Base-by-base conservation (phyloP, 2,888 invertebrate genomes). In the Palloptera scutellata region DNA sequence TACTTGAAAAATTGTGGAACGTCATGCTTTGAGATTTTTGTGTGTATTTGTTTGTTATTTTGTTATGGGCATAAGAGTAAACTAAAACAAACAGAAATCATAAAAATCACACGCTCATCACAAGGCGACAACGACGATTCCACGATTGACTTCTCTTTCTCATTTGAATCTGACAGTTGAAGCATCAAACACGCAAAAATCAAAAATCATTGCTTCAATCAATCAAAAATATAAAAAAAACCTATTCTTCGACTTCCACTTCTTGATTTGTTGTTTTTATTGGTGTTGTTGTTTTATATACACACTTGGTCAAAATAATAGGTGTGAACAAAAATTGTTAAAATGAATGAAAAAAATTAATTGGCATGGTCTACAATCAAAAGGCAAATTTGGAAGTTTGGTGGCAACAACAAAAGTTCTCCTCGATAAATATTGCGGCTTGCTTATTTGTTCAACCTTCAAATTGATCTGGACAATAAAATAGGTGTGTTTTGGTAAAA, bases 201-300 rank as follows among this genome's bases (percentile, higher is more conserved):
- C 64, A 64, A 64, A 64, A 64, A 52, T 64, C 64, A 64, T 64
- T 52, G 58, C 64, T 64, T 64, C 53, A 64, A 64, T 64, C 64
- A 64, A 64, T 64, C 64, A 64, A 64, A 12, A 45, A 45, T 53
- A 41, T 10, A 10, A n/a, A 54, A 62, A 54, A 54, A 53, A 13
- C 20, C 20, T 55, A 45, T 55, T 55, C 10, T 5, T 15, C 20
- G 12, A 20, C 20, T 61, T 30, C 19, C 15, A 15, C 30, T n/a
- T 61, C 20, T 55, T 1, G 20, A 53, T 20, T 52, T 62, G 17
- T 61, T 59, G 1, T 4, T 61, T 9, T 63, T 57, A 30, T 55
- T 63, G 43, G 2, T 63, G 17, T 51, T 40, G 15, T 15, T 17
- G 12, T 17, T 30, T 3, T 55, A 20, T 55, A 8, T 51, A 12